A percentile compares a stretch with the other conserved stretches of the same genome.
These are phyloP conservation scores for Piprites chloris DNA, from an alignment of 2,113 vertebrate genomes.

Conservation along the genomic window DNA sequence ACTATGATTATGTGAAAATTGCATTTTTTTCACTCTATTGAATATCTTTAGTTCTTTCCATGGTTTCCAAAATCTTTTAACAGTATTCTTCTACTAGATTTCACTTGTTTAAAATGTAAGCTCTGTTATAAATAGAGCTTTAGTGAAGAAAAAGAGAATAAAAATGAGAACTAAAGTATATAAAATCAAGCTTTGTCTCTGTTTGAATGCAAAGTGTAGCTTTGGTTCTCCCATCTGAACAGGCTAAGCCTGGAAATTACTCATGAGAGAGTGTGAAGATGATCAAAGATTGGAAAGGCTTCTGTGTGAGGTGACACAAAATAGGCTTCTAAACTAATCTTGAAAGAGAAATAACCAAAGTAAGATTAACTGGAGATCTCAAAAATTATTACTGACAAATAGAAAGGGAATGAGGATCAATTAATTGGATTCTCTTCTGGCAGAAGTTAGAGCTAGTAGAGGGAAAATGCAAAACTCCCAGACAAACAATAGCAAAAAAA, in stretches of 20 bases:
- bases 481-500: not conserved
- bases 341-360: not conserved
- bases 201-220: not conserved
- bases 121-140: not conserved
- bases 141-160: not conserved
- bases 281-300: not conserved
- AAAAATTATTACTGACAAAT: not conserved
- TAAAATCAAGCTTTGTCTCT: not conserved
- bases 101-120: not conserved
- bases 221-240: not conserved
- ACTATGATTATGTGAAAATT: not conserved
- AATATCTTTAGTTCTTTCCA: not conserved
- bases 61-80: not conserved
- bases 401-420: not conserved
- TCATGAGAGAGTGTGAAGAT: not conserved
- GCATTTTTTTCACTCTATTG: not conserved
- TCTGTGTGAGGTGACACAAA: not conserved
- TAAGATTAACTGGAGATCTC: not conserved
- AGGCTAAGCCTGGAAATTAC: not conserved
- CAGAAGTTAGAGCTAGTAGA: not conserved
- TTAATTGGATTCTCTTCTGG: not conserved
- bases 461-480: not conserved
- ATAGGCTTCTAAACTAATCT: not conserved
- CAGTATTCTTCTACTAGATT: not conserved
- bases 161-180: not conserved